Base-by-base conservation (phyloP, 2,113 vertebrate species). In the Argyrosomus japonicus region DNA sequence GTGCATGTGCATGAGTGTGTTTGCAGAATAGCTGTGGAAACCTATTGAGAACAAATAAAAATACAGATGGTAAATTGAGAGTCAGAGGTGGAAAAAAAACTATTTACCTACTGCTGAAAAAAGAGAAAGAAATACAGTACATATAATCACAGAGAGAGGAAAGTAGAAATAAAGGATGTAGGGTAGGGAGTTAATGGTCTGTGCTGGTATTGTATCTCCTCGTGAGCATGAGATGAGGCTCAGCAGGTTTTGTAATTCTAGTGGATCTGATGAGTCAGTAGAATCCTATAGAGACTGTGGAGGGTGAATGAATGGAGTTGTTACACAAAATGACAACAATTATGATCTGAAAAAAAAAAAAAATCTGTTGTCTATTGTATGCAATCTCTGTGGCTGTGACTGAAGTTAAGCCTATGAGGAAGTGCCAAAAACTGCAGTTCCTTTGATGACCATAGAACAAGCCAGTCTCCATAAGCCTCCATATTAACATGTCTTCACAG, bases 231-330 rank as follows among this genome's bases (percentile, higher is more conserved):
- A 84, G 77, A 82, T 78, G 57, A 88, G 80, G 84, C 78, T 75
- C 87, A 78, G 81, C 72, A 71, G 64, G 75, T 80, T 70, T 84
- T 40, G 23, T 61, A 50, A 83, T 87, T 89, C 17, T 72, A 65
- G 48, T 68, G 75, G 57, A 85, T 80, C 53, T 67, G 57, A 84
- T 73, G 77, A 84, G 47, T 89, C 53, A 77, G 78, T 77, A 67
- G 32, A 74, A 86, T 61, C 61, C 71, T 62, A 50, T 43, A 54
- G 60, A 79, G 75, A 70, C 61, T 64, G n/a, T 40, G 23, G 36
- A 80, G 19, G 45, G 21, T 62, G 77, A 73, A 73, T 19, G 23
- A 70, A 70, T 65, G 56, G 50, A 54, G 43, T 36, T 53, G 21
- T 64, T 58, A 25, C 13, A 70, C 14, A 75, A 84, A 88, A 84